These are phyloP conservation scores for Anoncus sp. DNA, from an alignment of 2,888 invertebrate genomes.

Conservation along the genomic window DNA sequence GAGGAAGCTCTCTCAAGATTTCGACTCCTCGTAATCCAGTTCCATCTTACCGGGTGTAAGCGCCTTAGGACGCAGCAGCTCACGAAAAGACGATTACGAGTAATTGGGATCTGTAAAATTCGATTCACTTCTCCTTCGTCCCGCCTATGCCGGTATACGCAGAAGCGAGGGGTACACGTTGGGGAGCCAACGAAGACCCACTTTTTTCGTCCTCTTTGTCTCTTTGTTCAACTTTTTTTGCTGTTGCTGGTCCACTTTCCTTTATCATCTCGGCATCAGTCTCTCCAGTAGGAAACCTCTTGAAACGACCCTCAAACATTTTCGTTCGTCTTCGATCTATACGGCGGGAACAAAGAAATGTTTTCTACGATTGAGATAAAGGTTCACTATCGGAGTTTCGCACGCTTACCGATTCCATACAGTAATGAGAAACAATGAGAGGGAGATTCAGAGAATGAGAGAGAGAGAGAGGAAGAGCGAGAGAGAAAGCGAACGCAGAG, in stretches of 20 bases:
- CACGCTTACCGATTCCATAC: constrained; percentile 27
- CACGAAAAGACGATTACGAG: constrained; percentile 72
- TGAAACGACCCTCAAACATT: constrained; percentile 51
- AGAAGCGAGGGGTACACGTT: constrained; percentile 17
- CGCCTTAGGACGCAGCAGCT: constrained; percentile 71
- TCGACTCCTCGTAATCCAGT: constrained; percentile 62
- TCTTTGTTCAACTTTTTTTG: constrained; percentile 39
- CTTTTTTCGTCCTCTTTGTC: constrained; percentile 13
- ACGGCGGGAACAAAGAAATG: constrained; percentile 52
- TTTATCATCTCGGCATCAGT: constrained; percentile 23
- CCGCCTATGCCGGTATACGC: constrained; percentile 9
- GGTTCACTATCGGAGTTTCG: constrained; percentile 42
- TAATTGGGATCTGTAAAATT: constrained; percentile 72
- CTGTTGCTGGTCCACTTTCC: constrained; percentile 4
- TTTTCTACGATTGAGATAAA: constrained; percentile 52
- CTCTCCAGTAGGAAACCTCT: constrained; percentile 18
- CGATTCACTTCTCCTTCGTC: constrained; percentile 28
- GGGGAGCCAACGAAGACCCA: constrained; percentile 21
- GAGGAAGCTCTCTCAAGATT: constrained; percentile 51
- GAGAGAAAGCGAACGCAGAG: background rate
- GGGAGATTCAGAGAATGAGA: constrained; percentile 15
- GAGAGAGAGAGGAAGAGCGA: constrained; percentile 21
- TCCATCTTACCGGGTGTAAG: constrained; percentile 68
- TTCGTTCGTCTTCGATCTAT: constrained; percentile 44
- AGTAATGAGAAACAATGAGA: constrained; percentile 3